Evolutionary conservation across 2,797 vertebrate genomes (phyloP), one percentile per base, ranked within the genome.

Genomic region (Malurus leucopterus): DNA sequence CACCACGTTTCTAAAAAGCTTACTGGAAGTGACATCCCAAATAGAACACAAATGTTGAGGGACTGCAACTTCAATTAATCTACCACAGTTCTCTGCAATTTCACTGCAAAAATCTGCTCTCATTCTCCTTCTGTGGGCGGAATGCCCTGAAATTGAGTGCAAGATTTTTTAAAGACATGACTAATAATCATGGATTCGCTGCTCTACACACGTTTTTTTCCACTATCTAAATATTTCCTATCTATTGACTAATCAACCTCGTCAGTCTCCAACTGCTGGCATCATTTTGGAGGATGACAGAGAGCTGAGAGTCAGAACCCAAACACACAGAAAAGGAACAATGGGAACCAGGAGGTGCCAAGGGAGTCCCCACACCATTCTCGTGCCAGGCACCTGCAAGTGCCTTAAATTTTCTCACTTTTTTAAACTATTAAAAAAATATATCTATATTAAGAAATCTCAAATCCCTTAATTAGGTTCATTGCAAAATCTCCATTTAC

Each of bases 21-120:
- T 89, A 74, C 73, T 85, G 23, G 53, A 94, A 92, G 30, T 83
- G 77, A 94, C 73, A 93, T 92, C 83, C 81, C 58, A 73, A 71
- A 91, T 53, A 50, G 62, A 86, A 95, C 47, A 88, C 64, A 90
- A 90, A 90, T 32, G 89, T 72, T 86, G 68, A 64, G 23, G 54
- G 79, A 70, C 62, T 61, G 36, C 40, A 71, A 80, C 50, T 91
- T 89, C 73, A 90, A 65, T 79, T 93, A 54, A 85, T 62, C 75
- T 30, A 58, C 3, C 27, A 59, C 30, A 79, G 61, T 12, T 55
- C 44, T 32, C 54, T 41, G 21, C 36, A 43, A 34, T 84, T 86
- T 58, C 77, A n/a, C 34, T 1, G 3, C 46, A 67, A 14, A 64
- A 85, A 34, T 68, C 87, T 81, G 46, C 36, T 93, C 71, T 78